A percentile compares a stretch with the other conserved stretches of the same genome.
These are phyloP conservation scores for Gadus macrocephalus DNA, from an alignment of 2,113 vertebrate genomes.

Conservation along the genomic window DNA sequence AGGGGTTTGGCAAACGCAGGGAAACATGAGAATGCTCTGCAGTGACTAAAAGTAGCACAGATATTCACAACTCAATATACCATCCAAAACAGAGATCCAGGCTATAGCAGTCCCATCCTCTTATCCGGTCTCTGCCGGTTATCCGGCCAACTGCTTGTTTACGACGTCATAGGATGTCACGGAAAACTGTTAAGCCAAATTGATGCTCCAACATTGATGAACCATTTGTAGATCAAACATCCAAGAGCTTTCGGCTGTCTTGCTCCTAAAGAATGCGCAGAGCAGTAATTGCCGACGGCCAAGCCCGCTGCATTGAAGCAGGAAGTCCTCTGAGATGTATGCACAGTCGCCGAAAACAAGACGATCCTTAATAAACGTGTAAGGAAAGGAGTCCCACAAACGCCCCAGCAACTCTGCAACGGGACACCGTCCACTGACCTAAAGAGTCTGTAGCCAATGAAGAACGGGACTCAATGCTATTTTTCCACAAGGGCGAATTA, in stretches of 20 bases:
- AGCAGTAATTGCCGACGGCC: conserved; percentile 59
- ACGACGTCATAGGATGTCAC: no score
- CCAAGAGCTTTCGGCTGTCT: not conserved
- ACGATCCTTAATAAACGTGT: conserved; percentile 39
- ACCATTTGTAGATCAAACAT: not conserved
- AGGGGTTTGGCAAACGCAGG: conserved; percentile 54
- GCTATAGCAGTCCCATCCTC: conserved; percentile 24
- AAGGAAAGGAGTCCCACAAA: conserved; percentile 18
- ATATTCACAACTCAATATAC: conserved; percentile 66
- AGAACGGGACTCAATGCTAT: conserved; percentile 66
- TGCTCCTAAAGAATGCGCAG: conserved; percentile 47
- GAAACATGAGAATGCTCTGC: conserved; percentile 64
- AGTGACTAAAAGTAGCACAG: conserved; percentile 70
- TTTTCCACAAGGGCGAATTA: conserved; percentile 66
- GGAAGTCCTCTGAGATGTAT: conserved; percentile 54
- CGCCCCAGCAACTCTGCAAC: conserved; percentile 25
- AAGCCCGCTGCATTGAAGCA: conserved; percentile 47
- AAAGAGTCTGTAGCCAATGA: conserved; percentile 41
- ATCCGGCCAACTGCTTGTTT: not conserved
- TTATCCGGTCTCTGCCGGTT: conserved; percentile 36
- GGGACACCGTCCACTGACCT: conserved; percentile 25
- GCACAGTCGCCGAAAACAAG: conserved; percentile 30
- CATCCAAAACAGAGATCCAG: conserved; percentile 47
- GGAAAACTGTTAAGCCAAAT: not conserved
- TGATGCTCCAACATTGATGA: not conserved